Conservation (phyloP, 2,797 vertebrate genomes). For the Rallus crepitans region DNA sequence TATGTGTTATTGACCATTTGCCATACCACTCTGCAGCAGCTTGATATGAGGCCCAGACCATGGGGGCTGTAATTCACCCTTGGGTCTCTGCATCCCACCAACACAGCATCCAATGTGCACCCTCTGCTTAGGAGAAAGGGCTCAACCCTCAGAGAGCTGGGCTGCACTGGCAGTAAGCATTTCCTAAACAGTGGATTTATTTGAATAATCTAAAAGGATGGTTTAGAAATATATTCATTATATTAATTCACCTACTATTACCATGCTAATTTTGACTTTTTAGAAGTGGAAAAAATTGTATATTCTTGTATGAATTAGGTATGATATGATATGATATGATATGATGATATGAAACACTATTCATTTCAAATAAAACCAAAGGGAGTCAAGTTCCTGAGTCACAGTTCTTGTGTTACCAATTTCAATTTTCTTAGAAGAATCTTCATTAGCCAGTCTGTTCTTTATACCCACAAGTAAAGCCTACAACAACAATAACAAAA, state of each 20-base stretch:
- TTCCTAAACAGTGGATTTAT: not conserved
- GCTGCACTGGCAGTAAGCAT: no score
- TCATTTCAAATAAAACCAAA: not conserved
- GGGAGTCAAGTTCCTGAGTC: not conserved
- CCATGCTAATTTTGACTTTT: not conserved
- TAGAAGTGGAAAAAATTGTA: not conserved
- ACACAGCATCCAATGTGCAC: not conserved
- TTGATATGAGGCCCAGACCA: not conserved
- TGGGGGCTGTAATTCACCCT: not conserved
- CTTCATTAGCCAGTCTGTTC: not conserved
- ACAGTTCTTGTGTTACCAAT: not conserved
- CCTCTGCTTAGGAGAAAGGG: not conserved
- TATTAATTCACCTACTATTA: not conserved
- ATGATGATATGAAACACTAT: no score
- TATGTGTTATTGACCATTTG: rapidly evolving
- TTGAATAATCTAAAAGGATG: not conserved
- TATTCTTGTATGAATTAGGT: not conserved
- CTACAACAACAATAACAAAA: not conserved
- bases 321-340: not conserved
- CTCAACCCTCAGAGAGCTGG: not conserved
- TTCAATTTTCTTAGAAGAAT: not conserved
- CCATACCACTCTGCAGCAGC: no score
- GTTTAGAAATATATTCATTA: not conserved
- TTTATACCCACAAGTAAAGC: not conserved
- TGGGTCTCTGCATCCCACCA: no score